phyloP scores from a whole-genome alignment of 2,113 vertebrate species.

The Odocoileus hemionus region DNA sequence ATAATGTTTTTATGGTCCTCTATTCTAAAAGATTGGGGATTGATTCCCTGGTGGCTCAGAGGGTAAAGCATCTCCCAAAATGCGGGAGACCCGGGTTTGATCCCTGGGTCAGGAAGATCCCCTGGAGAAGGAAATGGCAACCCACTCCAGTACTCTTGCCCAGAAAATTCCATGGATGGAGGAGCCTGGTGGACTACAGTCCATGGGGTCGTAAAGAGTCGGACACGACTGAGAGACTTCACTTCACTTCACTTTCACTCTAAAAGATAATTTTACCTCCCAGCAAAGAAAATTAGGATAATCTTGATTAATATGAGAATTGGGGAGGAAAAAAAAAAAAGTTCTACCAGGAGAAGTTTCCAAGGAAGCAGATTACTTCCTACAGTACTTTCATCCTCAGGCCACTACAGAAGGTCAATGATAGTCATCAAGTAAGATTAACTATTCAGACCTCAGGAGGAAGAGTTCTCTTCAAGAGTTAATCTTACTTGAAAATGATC shows the following conservation, averaged over 20 bases:
- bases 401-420: neutral
- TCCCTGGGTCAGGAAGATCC: no score
- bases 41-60: no score
- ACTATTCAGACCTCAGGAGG: neutral
- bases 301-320: neutral
- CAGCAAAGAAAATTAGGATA: neutral
- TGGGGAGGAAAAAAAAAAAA: neutral
- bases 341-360: neutral
- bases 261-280: neutral
- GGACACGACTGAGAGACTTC: no score
- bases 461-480: neutral
- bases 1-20: neutral
- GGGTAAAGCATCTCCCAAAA: no score
- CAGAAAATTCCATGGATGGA: no score
- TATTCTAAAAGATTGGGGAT: neutral
- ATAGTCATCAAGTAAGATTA: neutral
- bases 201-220: no score
- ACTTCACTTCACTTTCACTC: neutral
- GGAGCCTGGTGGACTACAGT: no score
- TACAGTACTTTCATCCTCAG: neutral
- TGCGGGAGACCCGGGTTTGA: no score
- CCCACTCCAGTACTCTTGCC: no score
- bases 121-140: no score
- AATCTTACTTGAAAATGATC: neutral
- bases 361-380: neutral